Conservation (phyloP, 1,140 invertebrate species). For the Euwallacea similis region DNA sequence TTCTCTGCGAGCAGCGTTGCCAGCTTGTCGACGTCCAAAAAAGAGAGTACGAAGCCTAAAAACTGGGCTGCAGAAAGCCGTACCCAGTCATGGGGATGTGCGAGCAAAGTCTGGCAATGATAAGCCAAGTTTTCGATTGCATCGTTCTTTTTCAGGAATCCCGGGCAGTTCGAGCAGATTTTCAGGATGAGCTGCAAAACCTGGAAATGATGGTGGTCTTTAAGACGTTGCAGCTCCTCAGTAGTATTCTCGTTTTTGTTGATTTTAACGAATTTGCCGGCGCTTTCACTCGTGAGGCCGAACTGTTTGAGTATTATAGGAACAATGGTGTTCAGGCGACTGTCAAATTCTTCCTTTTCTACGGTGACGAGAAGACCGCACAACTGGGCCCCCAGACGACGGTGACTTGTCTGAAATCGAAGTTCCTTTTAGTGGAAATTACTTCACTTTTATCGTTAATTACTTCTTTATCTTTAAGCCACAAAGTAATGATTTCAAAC, state of each 20-base stretch:
- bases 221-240: constrained; percentile 57
- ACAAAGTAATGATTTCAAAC: constrained; percentile 66
- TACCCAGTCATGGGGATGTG: constrained; percentile 72
- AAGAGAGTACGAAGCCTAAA: constrained; percentile 69
- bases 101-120: constrained; percentile 58
- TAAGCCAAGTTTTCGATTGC: constrained; percentile 55
- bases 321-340: constrained; percentile 47
- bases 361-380: constrained; percentile 65
- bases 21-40: constrained; percentile 65
- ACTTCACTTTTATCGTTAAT: constrained; percentile 14
- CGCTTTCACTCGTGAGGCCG: constrained; percentile 44
- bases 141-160: constrained; percentile 54
- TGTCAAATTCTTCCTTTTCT: constrained; percentile 56
- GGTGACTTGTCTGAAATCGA: constrained; percentile 50
- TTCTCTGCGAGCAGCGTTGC: constrained; percentile 55
- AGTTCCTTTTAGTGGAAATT: constrained; percentile 13
- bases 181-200: constrained; percentile 66
- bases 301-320: constrained; percentile 58
- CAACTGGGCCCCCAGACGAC: constrained; percentile 63
- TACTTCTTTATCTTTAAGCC: constrained; percentile 73
- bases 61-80: constrained; percentile 74
- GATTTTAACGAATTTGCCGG: constrained; percentile 52
- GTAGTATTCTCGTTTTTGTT: constrained; percentile 46
- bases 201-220: constrained; percentile 74
- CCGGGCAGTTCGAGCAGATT: constrained; percentile 59